A percentile compares a stretch with the other conserved stretches of the same genome.
Conservation (phyloP, 2,888 invertebrate species). For the Merodon equestris region DNA sequence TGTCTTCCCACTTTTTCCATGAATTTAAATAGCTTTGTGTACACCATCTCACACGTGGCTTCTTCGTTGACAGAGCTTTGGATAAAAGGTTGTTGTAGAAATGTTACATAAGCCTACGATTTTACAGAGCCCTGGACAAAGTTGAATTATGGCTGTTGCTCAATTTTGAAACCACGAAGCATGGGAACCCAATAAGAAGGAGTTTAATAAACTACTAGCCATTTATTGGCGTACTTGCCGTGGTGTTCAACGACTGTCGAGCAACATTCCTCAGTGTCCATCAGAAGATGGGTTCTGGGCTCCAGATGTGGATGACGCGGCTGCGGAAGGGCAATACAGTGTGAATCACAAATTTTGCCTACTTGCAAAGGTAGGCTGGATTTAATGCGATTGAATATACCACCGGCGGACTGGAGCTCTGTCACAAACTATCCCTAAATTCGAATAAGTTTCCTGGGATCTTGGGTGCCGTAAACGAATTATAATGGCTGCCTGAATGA, state of each 20-base stretch:
- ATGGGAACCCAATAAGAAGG: constrained; percentile 89
- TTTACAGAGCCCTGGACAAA: no score
- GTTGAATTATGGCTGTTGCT: no score
- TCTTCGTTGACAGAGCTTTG: no score
- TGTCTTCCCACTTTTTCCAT: no score
- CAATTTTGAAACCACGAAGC: no score
- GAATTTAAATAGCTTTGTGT: no score
- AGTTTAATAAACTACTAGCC: constrained; percentile 98
- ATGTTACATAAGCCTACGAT: no score
- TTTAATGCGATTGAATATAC: constrained; percentile 97
- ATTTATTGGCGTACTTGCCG: constrained; percentile 96
- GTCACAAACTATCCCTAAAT: constrained; percentile 91
- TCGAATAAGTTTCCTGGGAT: constrained; percentile 96
- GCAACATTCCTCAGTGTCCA: constrained; percentile 98
- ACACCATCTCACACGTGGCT: no score
- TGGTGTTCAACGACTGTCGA: constrained; percentile 95
- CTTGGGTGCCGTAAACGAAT: constrained; percentile 88
- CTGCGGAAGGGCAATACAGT: constrained; percentile 93
- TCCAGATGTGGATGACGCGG: constrained; percentile 93
- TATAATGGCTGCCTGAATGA: constrained; percentile 94
- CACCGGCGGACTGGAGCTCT: constrained; percentile 93
- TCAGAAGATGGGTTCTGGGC: constrained; percentile 98
- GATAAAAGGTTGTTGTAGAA: no score
- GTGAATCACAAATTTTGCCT: constrained; percentile 98
- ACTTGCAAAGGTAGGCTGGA: constrained; percentile 93